Evolutionary conservation across 2,888 invertebrate genomes (phyloP).

Genomic region (Trilocha varians): DNA sequence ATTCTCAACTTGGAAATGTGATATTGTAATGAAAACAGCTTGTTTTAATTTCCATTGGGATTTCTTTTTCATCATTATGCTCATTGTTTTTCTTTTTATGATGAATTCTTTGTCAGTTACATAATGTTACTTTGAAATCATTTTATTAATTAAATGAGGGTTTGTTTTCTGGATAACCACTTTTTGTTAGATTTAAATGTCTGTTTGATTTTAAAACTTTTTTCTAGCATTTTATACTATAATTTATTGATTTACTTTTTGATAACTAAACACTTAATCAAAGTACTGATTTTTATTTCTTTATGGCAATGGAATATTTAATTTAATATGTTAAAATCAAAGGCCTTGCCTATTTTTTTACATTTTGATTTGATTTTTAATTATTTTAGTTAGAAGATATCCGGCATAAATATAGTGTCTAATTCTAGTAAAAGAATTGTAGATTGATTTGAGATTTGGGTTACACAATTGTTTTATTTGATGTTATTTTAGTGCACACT

Average conservation of each 20-base stretch:
- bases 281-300: constrained; percentile 41
- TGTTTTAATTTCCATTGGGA: not conserved
- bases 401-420: not conserved
- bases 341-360: not conserved
- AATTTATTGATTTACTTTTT: constrained; percentile 36
- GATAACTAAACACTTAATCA: constrained; percentile 39
- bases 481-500: constrained; percentile 4
- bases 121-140: not conserved
- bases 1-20: not conserved
- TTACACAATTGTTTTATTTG: not conserved
- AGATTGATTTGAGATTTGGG: not conserved
- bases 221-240: constrained; percentile 19
- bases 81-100: not conserved
- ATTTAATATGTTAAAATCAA: not conserved
- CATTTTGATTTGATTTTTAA: not conserved
- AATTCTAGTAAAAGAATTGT: not conserved
- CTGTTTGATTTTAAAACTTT: constrained; percentile 12
- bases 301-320: not conserved
- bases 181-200: not conserved
- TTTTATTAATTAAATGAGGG: not conserved
- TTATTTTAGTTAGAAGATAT: not conserved
- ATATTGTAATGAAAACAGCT: not conserved
- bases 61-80: not conserved
- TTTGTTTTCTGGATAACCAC: not conserved
- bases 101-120: not conserved